Conservation (phyloP, 2,113 vertebrate species). For the Globicephala melas region DNA sequence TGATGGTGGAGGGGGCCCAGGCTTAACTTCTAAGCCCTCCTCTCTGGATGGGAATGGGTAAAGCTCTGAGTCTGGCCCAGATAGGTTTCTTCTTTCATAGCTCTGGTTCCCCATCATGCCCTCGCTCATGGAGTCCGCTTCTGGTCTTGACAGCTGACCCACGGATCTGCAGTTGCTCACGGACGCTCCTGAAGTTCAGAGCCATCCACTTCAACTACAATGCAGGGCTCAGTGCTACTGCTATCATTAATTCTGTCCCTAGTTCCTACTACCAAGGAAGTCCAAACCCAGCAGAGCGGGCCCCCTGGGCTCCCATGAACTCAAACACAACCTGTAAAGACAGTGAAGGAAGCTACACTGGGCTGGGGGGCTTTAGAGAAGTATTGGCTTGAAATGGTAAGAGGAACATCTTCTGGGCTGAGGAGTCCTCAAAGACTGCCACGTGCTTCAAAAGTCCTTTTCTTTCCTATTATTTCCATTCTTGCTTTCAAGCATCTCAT, state of each 20-base stretch:
- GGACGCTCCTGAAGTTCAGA: neutral
- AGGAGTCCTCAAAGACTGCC: conserved; percentile 38
- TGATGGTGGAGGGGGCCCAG: neutral
- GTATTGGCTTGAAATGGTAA: neutral
- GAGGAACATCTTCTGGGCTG: conserved; percentile 25
- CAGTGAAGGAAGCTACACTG: conserved; percentile 18
- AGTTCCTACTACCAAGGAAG: neutral
- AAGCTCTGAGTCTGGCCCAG: neutral
- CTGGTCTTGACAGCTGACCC: neutral
- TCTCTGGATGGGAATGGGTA: neutral
- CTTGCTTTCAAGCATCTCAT: conserved; percentile 53
- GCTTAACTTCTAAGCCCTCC: neutral
- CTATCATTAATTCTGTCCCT: neutral
- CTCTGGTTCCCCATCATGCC: neutral
- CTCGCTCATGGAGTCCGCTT: neutral
- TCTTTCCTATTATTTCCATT: conserved; percentile 31
- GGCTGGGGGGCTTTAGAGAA: neutral
- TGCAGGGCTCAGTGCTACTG: neutral
- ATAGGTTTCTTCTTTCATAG: neutral
- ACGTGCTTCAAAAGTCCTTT: conserved; percentile 48
- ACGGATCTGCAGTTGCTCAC: neutral
- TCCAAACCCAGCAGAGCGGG: neutral
- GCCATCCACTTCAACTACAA: neutral
- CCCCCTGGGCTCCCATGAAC: neutral
- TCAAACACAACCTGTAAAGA: conserved; percentile 9